phyloP scores from a whole-genome alignment of 2,113 vertebrate genomes.

The Micromys minutus region DNA sequence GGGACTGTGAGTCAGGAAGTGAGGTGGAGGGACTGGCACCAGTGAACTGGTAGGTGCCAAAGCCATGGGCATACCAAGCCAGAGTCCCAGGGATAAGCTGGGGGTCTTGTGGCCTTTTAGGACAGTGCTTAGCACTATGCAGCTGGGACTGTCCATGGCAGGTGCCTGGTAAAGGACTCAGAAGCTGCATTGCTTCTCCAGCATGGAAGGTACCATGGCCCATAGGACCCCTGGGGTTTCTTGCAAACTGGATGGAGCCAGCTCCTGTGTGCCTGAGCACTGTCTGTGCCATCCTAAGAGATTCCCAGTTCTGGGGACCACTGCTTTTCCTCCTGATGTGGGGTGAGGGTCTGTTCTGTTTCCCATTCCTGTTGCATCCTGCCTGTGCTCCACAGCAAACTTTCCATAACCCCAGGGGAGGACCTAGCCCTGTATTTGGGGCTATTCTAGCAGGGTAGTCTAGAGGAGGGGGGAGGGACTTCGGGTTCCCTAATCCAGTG shows the following conservation, averaged over 20 bases:
- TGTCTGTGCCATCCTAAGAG: neutral
- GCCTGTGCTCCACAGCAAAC: neutral
- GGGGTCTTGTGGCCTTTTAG: neutral
- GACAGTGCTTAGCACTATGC: neutral
- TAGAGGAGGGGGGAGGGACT: neutral
- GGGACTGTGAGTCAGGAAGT: neutral
- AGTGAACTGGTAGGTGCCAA: slow-evolving; percentile 2
- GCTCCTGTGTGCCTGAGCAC: neutral
- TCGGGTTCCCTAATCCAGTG: neutral
- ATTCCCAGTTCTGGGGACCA: neutral
- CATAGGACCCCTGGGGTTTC: neutral
- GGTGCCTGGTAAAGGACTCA: neutral
- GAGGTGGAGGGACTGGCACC: neutral
- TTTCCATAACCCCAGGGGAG: neutral
- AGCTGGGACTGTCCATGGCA: neutral
- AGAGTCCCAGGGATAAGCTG: neutral
- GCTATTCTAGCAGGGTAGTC: neutral
- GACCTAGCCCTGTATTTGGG: neutral
- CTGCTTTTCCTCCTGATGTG: neutral
- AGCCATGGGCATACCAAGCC: neutral
- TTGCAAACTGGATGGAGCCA: too few relatives aligned
- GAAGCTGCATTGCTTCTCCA: neutral
- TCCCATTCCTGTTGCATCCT: neutral
- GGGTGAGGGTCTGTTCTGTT: neutral
- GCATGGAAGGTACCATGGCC: neutral